Percentiles rank a stretch among this genome's conserved stretches.
phyloP scores from a whole-genome alignment of 92 coral and sea anemone species.

The Montipora capitata region DNA sequence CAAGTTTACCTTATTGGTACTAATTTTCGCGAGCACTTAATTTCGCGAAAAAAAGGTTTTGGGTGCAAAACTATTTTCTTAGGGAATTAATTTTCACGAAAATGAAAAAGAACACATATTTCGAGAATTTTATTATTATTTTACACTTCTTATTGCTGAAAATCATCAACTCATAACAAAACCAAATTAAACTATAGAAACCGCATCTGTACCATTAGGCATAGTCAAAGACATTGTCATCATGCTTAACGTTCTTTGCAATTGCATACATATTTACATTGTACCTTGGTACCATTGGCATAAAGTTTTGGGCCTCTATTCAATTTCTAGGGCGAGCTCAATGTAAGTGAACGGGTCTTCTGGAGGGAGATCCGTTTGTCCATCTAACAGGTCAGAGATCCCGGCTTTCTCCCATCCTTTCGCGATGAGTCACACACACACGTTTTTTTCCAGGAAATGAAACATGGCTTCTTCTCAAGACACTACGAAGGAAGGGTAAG shows the following conservation, averaged over 20 bases:
- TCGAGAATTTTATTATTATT: constrained; percentile 58
- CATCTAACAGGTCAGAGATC: constrained; percentile 52
- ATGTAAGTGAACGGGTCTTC: constrained; percentile 65
- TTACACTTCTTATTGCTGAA: constrained; percentile 65
- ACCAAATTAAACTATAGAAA: constrained; percentile 66
- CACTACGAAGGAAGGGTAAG: constrained; percentile 26
- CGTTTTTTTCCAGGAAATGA: not conserved
- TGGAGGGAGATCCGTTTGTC: constrained; percentile 58
- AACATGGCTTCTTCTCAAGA: constrained; percentile 21
- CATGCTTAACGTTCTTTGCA: constrained; percentile 57
- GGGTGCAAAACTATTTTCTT: constrained; percentile 78
- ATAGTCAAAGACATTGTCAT: constrained; percentile 48
- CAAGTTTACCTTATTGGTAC: constrained; percentile 37
- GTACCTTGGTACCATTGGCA: constrained; percentile 50
- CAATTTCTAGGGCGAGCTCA: constrained; percentile 70
- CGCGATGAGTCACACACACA: constrained; percentile 29
- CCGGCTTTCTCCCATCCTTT: constrained; percentile 79
- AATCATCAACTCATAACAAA: constrained; percentile 66
- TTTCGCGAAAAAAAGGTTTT: constrained; percentile 61
- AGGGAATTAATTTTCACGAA: constrained; percentile 71
- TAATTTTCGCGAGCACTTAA: constrained; percentile 53
- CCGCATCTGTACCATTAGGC: constrained; percentile 64
- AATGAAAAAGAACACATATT: constrained; percentile 60
- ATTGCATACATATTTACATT: constrained; percentile 35
- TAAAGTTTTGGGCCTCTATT: constrained; percentile 66